phyloP scores from a whole-genome alignment of 1,140 invertebrate genomes.

The Periplaneta americana region DNA sequence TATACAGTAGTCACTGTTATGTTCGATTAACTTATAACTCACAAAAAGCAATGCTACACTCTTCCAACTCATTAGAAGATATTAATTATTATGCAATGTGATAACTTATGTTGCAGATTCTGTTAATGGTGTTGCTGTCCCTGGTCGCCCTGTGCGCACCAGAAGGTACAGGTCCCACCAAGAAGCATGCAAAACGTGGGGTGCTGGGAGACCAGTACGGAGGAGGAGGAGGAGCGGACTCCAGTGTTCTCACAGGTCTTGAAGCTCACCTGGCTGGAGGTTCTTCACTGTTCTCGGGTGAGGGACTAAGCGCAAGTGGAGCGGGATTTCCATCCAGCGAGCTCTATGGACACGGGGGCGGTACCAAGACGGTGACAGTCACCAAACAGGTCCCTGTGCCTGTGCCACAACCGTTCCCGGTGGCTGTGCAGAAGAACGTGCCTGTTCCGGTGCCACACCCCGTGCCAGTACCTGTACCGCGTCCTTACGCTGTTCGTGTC shows the following conservation, averaged over 20 bases:
- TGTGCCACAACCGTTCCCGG: not conserved
- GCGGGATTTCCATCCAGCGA: not conserved
- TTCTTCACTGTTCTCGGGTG: not conserved
- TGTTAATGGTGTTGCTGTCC: not conserved
- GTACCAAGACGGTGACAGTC: not conserved
- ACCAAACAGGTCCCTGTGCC: not conserved
- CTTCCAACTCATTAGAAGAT: too few species aligned
- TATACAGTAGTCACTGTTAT: too few species aligned
- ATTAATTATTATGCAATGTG: too few species aligned
- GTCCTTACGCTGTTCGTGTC: slow-evolving; percentile 50
- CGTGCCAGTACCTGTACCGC: slow-evolving; percentile 41
- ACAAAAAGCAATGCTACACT: too few species aligned
- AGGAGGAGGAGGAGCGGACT: too few species aligned
- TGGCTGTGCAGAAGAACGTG: not conserved
- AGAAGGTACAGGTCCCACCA: too few species aligned
- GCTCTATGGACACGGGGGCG: not conserved
- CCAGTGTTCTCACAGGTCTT: too few species aligned
- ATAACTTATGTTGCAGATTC: not conserved
- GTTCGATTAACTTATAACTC: too few species aligned
- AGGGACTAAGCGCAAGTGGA: not conserved
- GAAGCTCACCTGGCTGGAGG: too few species aligned
- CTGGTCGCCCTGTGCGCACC: not conserved
- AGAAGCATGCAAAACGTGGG: not conserved
- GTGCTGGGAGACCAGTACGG: not conserved
- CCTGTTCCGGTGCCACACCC: slow-evolving; percentile 41